Conservation (phyloP, 92 coral and sea anemone species). For the Phenganax subtilis region DNA sequence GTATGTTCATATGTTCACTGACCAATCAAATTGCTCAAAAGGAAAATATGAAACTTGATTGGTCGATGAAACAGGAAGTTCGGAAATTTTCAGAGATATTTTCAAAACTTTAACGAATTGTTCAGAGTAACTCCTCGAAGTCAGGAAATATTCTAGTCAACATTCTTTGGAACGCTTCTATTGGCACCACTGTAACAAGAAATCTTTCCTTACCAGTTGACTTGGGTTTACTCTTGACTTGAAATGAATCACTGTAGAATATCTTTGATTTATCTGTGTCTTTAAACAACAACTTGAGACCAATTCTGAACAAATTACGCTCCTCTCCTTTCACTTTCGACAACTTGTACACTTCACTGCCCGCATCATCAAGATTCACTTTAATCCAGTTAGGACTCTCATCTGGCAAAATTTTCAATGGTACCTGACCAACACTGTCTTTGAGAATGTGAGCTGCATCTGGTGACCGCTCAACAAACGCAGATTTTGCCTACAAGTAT, state of each 20-base stretch:
- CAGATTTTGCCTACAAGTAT: conserved; percentile 59
- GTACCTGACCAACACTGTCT: conserved; percentile 82
- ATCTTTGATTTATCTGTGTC: conserved; percentile 61
- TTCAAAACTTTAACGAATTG: too few relatives aligned
- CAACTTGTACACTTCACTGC: conserved; percentile 86
- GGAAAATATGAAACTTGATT: too few relatives aligned
- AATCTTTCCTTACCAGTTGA: conserved; percentile 1
- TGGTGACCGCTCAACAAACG: conserved; percentile 83
- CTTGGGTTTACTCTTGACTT: conserved; percentile 78
- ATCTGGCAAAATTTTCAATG: conserved; percentile 59
- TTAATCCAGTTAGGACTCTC: conserved; percentile 48
- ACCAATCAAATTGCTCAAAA: too few relatives aligned
- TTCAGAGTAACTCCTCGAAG: too few relatives aligned
- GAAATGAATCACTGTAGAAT: conserved; percentile 66
- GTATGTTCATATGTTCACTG: too few relatives aligned
- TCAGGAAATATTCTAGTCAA: too few relatives aligned
- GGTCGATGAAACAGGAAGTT: too few relatives aligned
- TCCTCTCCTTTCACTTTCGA: conserved; percentile 97
- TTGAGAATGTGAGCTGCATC: conserved; percentile 88
- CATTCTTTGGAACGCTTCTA: too few relatives aligned
- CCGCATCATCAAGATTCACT: conserved; percentile 70
- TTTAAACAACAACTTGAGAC: conserved; percentile 58
- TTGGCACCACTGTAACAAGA: too few relatives aligned
- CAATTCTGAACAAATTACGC: conserved; percentile 77
- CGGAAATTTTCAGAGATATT: too few relatives aligned